Percentiles rank a stretch among this genome's conserved stretches.
phyloP scores from a whole-genome alignment of 1,140 invertebrate genomes.

The Maniola jurtina region DNA sequence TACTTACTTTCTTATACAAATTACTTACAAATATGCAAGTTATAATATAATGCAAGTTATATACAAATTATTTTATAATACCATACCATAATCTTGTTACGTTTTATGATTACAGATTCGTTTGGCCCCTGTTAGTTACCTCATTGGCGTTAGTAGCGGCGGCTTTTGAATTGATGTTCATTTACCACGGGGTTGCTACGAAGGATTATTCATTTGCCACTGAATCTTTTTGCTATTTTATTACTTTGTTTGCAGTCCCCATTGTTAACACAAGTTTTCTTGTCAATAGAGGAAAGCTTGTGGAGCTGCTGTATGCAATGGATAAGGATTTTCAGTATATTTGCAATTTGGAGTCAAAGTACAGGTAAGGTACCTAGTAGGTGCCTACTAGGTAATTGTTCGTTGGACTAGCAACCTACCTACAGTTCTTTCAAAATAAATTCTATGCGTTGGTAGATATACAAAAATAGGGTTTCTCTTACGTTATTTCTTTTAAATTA shows the following conservation, averaged over 20 bases:
- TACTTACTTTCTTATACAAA: too few species aligned
- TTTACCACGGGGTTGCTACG: slow-evolving; percentile 34
- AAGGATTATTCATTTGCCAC: slow-evolving; percentile 49
- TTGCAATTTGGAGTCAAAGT: slow-evolving; percentile 35
- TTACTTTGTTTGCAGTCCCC: slow-evolving; percentile 38
- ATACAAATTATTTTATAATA: too few species aligned
- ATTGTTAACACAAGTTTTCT: slow-evolving; percentile 36
- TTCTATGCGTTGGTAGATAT: background rate
- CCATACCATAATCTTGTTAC: background rate
- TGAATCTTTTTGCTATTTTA: slow-evolving; percentile 49
- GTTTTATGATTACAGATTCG: slow-evolving; percentile 39
- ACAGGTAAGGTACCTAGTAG: slow-evolving; percentile 42
- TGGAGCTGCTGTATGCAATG: slow-evolving; percentile 40
- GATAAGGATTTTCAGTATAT: slow-evolving; percentile 45
- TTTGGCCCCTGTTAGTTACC: slow-evolving; percentile 36
- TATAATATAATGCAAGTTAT: too few species aligned
- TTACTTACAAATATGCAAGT: too few species aligned
- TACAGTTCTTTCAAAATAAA: too few species aligned
- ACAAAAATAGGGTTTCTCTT: background rate
- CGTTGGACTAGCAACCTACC: too few species aligned
- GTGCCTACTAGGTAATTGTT: too few species aligned
- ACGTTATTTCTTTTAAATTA: slow-evolving; percentile 12
- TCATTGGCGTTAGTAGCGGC: slow-evolving; percentile 24
- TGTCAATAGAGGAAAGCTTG: slow-evolving; percentile 30
- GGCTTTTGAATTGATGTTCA: slow-evolving; percentile 44